Evolutionary conservation across 2,113 vertebrate genomes (phyloP).

Genomic region (Montifringilla adamsi): DNA sequence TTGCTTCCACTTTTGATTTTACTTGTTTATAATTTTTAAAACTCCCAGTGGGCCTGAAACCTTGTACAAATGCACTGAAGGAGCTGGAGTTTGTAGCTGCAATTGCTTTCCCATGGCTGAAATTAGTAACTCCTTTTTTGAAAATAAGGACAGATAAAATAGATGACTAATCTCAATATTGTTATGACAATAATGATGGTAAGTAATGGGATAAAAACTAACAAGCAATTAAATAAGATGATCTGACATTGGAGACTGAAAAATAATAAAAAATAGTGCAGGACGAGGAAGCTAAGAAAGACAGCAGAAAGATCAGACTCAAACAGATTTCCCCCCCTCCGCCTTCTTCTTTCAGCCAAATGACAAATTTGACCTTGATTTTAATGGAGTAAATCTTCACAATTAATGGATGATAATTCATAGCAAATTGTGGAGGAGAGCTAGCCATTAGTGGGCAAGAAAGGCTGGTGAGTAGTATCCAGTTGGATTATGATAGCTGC

Average conservation of each 20-base stretch:
- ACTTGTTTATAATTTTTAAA: not conserved
- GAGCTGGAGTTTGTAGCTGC: not conserved
- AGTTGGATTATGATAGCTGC: not conserved
- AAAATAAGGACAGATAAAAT: not conserved
- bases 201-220: not conserved
- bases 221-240: not conserved
- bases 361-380: slow-evolving; percentile 8
- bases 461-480: not conserved
- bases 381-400: slow-evolving; percentile 34
- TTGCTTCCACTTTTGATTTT: not conserved
- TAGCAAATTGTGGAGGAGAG: slow-evolving; percentile 3
- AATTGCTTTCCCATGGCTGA: not conserved
- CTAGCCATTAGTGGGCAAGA: slow-evolving; percentile 16
- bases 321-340: not conserved
- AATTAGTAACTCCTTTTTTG: not conserved
- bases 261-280: not conserved
- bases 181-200: not conserved
- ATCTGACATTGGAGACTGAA: not conserved
- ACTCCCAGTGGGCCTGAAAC: not conserved
- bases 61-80: not conserved
- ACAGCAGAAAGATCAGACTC: not conserved
- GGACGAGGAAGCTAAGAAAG: not conserved
- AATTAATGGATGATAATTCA: slow-evolving; percentile 26
- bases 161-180: not conserved
- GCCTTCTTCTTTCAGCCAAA: not conserved